Evolutionary conservation across 2,113 vertebrate species (phyloP), one percentile per base, ranked within the genome.

Genomic region (Amphiprion ocellaris): DNA sequence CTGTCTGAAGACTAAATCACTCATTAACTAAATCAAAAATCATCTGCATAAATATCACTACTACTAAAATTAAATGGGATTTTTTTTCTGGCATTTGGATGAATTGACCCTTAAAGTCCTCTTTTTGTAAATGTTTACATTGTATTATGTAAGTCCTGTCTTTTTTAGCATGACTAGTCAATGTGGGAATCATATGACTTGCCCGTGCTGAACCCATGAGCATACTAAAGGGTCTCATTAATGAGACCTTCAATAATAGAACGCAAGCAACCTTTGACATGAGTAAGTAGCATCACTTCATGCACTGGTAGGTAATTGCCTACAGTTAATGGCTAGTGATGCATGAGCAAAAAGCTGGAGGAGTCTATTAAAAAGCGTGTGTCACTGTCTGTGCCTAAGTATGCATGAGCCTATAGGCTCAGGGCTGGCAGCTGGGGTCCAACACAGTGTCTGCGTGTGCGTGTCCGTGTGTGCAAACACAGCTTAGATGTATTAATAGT

Each of bases 401-500:
- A 37, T 79, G 75, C 64, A 9, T 84, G 86, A 70, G 80, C 46
- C 39, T 71, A 10, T 8, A 55, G 58, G 61, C 69, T 82, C 56
- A 54, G 65, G 74, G 37, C 67, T 2, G 74, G 69, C 84, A 90
- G 81, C 82, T 82, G 75, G 56, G 77, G 70, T 74, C 49, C 21
- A 0, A 21, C 66, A 60, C 10, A 39, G 50, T 52, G 75, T 79
- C 17, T 73, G 21, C 49, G 58, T 64, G 61, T 52, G 56, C 54
- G 63, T 64, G 61, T 52, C 56, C 54, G 63, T 64, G 63, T 69
- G 67, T 80, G 84, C 89, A 90, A 92, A 92, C 81, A 91, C 49
- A 92, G 82, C 87, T 90, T 93, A 92, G 17, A 65, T 74, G 84
- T 93, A 92, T 93, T 87, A 91, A 87, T 79, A 92, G 82, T 54